Evolutionary conservation across 30 jellyfish, hydroid and myxozoan species (phyloP), one percentile per base, ranked within the genome.

Genomic region (Rhopilema esculentum): DNA sequence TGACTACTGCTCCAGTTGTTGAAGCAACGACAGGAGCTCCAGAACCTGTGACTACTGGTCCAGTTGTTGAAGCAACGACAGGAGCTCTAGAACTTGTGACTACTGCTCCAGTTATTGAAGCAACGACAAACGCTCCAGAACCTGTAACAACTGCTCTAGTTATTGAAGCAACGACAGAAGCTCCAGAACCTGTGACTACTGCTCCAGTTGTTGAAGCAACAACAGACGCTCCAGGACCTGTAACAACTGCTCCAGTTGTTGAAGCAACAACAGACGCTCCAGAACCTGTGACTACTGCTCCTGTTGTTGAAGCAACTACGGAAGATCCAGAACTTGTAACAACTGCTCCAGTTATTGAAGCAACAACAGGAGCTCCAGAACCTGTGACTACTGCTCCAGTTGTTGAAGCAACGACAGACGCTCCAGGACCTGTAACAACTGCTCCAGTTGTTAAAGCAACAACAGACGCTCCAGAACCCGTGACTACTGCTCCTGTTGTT

Each of bases 1-100:
- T 71, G 9, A 31, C 61, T 24, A 64, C 91, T 76, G 62, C 73
- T 2, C 69, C 91, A 66, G 61, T 91, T 0, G 24, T 85, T n/a
- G 53, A 68, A 24, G 77, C 49, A 16, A 63, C 65, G 21, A 49
- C 66, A 17, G 61, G 75, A 25, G 65, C 89, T 1, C 57, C 72
- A 24, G 51, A 88, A 12, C 75, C 75, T 1, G 52, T 30, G 8
- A 86, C 80, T 1, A 31, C 52, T 2, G 52, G 9, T 40, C 9
- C 6, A 40, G 57, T 12, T 12, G 12, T 40, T 40, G 57, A 2
- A 16, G 65, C 78, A 20, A 4, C 87, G 1, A 25, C 92, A 0
- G 28, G 79, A 0, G 66, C 29, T 28, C 64, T 32, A 24, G 57
- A 74, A 61, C 21, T 87, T n/a, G 61, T 86, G 33, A 76, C 31